A percentile compares a stretch with the other conserved stretches of the same genome.
Conservation (phyloP, 2,797 vertebrate species). For the Enoplosus armatus region DNA sequence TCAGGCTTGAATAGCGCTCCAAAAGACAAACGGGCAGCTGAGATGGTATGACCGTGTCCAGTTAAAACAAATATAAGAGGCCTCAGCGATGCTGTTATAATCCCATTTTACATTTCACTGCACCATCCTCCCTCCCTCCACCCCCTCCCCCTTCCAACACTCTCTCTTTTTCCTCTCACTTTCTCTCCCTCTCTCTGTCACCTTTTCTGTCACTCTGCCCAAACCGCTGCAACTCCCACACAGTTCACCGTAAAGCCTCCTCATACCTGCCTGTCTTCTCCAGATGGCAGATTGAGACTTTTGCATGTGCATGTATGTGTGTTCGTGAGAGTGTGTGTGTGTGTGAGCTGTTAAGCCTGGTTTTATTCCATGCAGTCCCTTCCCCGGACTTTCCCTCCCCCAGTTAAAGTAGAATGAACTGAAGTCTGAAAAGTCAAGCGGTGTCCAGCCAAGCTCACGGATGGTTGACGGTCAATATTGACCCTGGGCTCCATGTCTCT, state of each 20-base stretch:
- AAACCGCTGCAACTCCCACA: constrained; percentile 67
- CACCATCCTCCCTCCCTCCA: neutral
- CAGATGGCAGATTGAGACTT: constrained; percentile 51
- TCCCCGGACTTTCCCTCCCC: constrained; percentile 22
- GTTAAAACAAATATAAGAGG: constrained; percentile 74
- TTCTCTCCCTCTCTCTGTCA: constrained; percentile 61
- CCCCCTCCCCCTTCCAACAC: constrained; percentile 1
- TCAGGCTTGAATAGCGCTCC: constrained; percentile 58
- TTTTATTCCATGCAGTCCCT: constrained; percentile 48
- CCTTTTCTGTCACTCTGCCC: constrained; percentile 60
- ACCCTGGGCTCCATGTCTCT: constrained; percentile 77
- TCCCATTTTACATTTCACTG: constrained; percentile 60
- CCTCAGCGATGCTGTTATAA: constrained; percentile 60
- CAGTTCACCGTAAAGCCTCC: constrained; percentile 64
- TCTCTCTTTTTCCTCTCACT: constrained; percentile 48
- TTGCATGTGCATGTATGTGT: constrained; percentile 20
- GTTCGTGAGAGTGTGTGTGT: neutral
- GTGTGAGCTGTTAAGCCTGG: constrained; percentile 28
- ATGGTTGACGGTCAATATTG: constrained; percentile 83
- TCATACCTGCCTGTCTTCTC: constrained; percentile 60
- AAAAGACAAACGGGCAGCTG: constrained; percentile 67
- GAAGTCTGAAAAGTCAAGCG: constrained; percentile 70
- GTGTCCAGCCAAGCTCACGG: constrained; percentile 78
- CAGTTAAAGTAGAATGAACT: constrained; percentile 59
- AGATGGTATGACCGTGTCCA: constrained; percentile 59